Percentiles rank a stretch among this genome's conserved stretches.
phyloP scores from a whole-genome alignment of 2,888 invertebrate species.

The Anoplius nigerrimus region DNA sequence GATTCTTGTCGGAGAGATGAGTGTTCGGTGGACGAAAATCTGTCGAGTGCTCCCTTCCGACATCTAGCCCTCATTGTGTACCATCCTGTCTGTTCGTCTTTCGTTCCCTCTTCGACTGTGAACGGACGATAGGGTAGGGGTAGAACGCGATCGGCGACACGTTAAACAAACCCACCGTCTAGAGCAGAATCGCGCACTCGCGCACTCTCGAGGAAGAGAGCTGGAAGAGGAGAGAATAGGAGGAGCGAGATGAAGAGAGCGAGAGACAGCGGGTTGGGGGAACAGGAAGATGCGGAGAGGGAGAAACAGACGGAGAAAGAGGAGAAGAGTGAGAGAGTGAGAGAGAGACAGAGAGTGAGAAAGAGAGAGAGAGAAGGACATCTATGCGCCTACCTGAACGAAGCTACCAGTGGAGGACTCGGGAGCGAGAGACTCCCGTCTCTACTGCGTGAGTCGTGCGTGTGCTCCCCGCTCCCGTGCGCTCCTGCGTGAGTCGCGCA shows the following conservation, averaged over 20 bases:
- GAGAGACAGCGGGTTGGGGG: neutral
- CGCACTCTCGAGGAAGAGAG: slow-evolving; percentile 40
- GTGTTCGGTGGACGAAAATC: no score
- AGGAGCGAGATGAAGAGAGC: neutral
- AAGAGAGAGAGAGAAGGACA: slow-evolving; percentile 12
- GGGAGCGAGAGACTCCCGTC: slow-evolving; percentile 46
- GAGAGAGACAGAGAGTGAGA: slow-evolving; percentile 5
- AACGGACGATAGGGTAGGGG: slow-evolving; percentile 26
- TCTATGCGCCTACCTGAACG: slow-evolving; percentile 32
- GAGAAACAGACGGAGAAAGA: neutral
- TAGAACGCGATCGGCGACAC: slow-evolving; percentile 45
- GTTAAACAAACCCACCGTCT: slow-evolving; percentile 46
- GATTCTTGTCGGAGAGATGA: no score
- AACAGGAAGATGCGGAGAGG: neutral
- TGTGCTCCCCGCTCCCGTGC: slow-evolving; percentile 12
- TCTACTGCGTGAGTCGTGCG: slow-evolving; percentile 37
- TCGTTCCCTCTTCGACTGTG: neutral
- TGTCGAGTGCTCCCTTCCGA: no score
- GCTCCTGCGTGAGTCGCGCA: slow-evolving; percentile 17
- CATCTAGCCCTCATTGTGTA: neutral
- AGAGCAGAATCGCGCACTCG: slow-evolving; percentile 47
- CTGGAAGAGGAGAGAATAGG: neutral
- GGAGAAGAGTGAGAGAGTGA: neutral
- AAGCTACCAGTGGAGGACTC: slow-evolving; percentile 47
- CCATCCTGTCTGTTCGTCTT: neutral